Conservation (phyloP, 1,140 invertebrate species). For the Drosophila prosaltans region DNA sequence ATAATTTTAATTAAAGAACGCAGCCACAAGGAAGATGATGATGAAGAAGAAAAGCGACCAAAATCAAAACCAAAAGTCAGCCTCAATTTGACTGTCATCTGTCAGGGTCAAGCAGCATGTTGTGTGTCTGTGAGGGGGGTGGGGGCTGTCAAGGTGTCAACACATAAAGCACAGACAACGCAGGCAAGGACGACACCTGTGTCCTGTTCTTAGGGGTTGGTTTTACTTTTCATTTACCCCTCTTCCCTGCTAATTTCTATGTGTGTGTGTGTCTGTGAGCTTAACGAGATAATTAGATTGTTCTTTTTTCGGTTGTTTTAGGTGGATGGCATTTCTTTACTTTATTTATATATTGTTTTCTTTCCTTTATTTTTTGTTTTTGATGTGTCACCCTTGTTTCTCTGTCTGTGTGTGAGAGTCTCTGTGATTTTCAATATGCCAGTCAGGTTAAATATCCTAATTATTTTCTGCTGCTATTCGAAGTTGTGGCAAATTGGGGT, state of each 20-base stretch:
- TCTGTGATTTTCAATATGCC: slow-evolving; percentile 77
- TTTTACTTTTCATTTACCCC: background rate
- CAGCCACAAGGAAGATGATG: slow-evolving; percentile 8
- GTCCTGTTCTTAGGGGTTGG: slow-evolving; percentile 27
- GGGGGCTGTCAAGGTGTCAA: slow-evolving; percentile 56
- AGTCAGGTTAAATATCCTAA: slow-evolving; percentile 48
- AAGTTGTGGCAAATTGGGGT: slow-evolving; percentile 78
- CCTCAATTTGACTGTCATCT: slow-evolving; percentile 45
- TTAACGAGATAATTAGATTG: slow-evolving; percentile 82
- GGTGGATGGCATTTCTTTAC: slow-evolving; percentile 52
- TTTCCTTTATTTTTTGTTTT: slow-evolving; percentile 26
- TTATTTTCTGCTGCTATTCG: slow-evolving; percentile 40
- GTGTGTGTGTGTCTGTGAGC: slow-evolving; percentile 56
- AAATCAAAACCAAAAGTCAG: slow-evolving; percentile 52
- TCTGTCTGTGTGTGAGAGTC: background rate
- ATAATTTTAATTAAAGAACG: slow-evolving; percentile 77
- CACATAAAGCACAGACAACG: slow-evolving; percentile 2
- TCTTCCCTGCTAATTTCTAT: slow-evolving; percentile 40
- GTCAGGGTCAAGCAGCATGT: slow-evolving; percentile 72
- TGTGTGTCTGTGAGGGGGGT: slow-evolving; percentile 1
- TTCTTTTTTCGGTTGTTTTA: slow-evolving; percentile 34
- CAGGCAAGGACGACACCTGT: slow-evolving; percentile 14
- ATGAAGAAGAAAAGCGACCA: slow-evolving; percentile 49
- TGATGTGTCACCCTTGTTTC: slow-evolving; percentile 40
- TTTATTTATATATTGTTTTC: slow-evolving; percentile 31